phyloP scores from a whole-genome alignment of 2,113 vertebrate genomes.

The Brienomyrus longianalis region DNA sequence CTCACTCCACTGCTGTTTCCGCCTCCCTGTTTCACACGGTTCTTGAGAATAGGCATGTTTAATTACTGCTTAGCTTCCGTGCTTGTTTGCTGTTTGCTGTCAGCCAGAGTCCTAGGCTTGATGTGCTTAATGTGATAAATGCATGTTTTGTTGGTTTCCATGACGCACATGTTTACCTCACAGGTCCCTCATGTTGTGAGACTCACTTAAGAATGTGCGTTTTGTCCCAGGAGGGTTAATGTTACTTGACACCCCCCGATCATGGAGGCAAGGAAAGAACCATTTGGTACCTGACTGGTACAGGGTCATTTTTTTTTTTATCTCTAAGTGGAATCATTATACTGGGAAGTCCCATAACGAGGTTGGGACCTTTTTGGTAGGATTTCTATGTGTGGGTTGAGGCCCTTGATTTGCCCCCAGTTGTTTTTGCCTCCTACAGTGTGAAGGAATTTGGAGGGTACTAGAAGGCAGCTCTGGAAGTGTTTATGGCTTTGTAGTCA shows the following conservation, averaged over 20 bases:
- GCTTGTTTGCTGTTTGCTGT: neutral
- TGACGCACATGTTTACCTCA: neutral
- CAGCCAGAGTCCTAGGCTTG: neutral
- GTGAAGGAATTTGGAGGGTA: slow-evolving; percentile 5
- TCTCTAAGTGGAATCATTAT: neutral
- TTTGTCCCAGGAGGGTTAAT: neutral
- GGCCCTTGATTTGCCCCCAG: slow-evolving; percentile 7
- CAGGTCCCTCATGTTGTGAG: neutral
- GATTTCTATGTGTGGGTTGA: neutral
- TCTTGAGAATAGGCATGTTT: neutral
- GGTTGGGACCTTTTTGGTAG: neutral
- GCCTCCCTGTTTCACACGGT: too few relatives aligned
- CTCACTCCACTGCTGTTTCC: neutral
- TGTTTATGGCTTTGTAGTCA: neutral
- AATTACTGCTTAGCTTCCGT: neutral
- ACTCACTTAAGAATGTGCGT: neutral
- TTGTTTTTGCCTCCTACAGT: neutral
- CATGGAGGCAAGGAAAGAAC: neutral
- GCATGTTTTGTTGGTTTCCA: neutral
- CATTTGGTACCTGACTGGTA: neutral
- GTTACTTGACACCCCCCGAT: neutral
- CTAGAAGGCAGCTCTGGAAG: neutral
- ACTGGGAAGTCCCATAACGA: neutral
- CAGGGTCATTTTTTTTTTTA: neutral
- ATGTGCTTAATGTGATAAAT: neutral